phyloP scores from a whole-genome alignment of 2,888 invertebrate species.

The Neuroscelio doddi region DNA sequence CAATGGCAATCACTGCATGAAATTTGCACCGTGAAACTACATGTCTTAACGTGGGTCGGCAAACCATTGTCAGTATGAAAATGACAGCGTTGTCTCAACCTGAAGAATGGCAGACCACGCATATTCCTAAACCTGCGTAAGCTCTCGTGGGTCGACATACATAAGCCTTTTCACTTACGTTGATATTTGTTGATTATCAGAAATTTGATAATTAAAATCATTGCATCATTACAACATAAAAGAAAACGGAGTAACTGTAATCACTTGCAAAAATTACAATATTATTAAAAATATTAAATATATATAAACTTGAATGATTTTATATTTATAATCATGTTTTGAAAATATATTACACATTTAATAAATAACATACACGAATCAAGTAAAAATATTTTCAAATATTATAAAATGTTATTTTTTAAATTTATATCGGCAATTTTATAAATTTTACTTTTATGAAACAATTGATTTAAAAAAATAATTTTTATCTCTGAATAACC shows the following conservation, averaged over 20 bases:
- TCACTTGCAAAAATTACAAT: no score
- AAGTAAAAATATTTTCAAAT: no score
- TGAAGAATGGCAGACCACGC: slow-evolving; percentile 12
- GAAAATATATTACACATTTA: no score
- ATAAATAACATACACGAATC: no score
- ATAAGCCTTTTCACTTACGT: slow-evolving; percentile 4
- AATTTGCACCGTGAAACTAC: slow-evolving; percentile 24
- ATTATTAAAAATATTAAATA: no score
- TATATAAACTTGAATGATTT: no score
- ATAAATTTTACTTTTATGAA: no score
- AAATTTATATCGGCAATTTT: no score
- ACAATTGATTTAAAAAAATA: no score
- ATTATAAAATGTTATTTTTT: no score
- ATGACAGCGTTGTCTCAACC: slow-evolving; percentile 9
- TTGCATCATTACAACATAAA: not conserved
- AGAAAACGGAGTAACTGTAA: not conserved
- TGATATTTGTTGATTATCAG: slow-evolving; percentile 14
- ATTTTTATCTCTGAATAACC: no score
- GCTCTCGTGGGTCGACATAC: slow-evolving; percentile 20
- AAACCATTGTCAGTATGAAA: slow-evolving; percentile 32
- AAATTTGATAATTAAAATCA: slow-evolving; percentile 23
- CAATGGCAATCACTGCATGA: slow-evolving; percentile 23
- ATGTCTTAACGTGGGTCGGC: slow-evolving; percentile 21
- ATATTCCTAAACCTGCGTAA: not conserved
- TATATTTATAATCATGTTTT: no score